phyloP scores from a whole-genome alignment of 2,797 vertebrate genomes.

The Pseudotriccus pelzelni region DNA sequence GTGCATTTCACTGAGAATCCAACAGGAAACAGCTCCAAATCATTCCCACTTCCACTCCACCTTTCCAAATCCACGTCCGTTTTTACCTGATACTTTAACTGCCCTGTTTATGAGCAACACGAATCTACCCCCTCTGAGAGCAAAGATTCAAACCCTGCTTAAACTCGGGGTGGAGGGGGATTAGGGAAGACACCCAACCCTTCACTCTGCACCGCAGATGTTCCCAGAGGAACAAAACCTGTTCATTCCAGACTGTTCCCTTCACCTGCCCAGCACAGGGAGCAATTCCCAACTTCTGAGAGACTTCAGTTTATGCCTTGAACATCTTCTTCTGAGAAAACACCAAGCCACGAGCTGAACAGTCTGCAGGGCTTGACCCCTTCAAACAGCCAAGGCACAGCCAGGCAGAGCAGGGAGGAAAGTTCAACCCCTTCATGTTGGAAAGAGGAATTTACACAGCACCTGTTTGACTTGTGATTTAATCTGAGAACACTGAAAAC shows the following conservation, averaged over 20 bases:
- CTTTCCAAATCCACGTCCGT: background rate
- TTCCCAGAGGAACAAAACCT: background rate
- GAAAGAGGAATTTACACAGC: background rate
- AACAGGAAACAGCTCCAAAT: background rate
- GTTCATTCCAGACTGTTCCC: background rate
- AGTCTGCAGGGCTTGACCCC: background rate
- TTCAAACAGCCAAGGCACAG: background rate
- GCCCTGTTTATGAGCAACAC: background rate
- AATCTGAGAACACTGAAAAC: background rate
- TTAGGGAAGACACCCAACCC: accelerated
- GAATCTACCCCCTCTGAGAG: too few relatives aligned
- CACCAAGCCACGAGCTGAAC: background rate
- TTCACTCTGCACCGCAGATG: background rate
- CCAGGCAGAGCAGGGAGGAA: background rate
- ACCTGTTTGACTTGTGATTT: background rate
- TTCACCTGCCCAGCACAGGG: background rate
- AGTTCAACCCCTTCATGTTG: accelerated
- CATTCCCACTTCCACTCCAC: background rate
- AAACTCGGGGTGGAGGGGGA: too few relatives aligned
- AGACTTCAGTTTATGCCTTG: background rate
- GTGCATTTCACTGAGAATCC: background rate
- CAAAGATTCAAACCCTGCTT: background rate
- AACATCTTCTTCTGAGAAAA: background rate
- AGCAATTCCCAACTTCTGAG: background rate
- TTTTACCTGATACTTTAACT: background rate